Percentiles rank a stretch among this genome's conserved stretches.
phyloP scores from a whole-genome alignment of 2,113 vertebrate species.

The Puntigrus tetrazona region DNA sequence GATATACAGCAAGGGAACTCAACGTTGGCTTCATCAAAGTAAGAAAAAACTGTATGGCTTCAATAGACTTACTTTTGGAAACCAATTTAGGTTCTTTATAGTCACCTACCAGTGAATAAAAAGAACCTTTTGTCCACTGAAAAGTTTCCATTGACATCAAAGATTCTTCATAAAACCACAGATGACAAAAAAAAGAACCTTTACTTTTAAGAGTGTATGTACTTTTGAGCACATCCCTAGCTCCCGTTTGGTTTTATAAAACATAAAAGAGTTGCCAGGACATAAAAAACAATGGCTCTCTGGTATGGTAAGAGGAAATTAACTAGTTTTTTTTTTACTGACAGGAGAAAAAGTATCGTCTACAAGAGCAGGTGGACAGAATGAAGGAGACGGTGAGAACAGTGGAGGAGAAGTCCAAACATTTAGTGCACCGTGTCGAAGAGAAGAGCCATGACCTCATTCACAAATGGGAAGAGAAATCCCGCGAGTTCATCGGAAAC shows the following conservation, averaged over 20 bases:
- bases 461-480: constrained; percentile 99
- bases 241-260: background rate
- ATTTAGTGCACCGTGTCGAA: constrained; percentile 96
- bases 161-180: no score
- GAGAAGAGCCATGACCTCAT: constrained; percentile 98
- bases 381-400: constrained; percentile 98
- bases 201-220: background rate
- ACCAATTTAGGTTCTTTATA: no score
- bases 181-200: no score
- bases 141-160: no score
- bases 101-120: no score
- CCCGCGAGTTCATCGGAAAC: constrained; percentile 96
- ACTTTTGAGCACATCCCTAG: background rate
- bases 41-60: constrained; percentile 61
- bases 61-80: no score
- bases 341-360: constrained; percentile 96
- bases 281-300: background rate
- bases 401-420: constrained; percentile 95
- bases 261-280: background rate
- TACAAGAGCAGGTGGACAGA: constrained; percentile 97
- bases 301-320: background rate
- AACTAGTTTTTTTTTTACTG: constrained; percentile 39
- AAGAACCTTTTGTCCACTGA: no score
- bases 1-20: constrained; percentile 96
- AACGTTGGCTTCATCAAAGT: constrained; percentile 98